phyloP scores from a whole-genome alignment of 2,888 invertebrate genomes.

The Xanthorhoe spadicearia region DNA sequence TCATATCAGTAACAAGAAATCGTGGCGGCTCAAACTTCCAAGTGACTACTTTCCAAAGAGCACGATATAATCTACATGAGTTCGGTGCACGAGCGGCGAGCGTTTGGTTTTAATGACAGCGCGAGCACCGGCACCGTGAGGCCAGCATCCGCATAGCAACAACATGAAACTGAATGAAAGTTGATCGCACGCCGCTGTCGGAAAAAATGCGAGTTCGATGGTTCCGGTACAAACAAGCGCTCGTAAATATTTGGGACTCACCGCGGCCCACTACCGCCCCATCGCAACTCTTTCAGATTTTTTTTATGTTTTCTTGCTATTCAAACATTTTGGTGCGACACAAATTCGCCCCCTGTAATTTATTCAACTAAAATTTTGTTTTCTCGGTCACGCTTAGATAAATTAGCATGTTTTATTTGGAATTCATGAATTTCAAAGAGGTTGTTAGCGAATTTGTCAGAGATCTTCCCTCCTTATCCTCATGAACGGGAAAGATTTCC shows the following conservation, averaged over 20 bases:
- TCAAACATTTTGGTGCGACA: conserved; percentile 46
- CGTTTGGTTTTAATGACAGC: conserved; percentile 77
- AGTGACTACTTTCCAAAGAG: conserved; percentile 78
- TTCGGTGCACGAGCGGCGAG: conserved; percentile 73
- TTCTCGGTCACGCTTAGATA: conserved; percentile 56
- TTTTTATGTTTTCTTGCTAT: conserved; percentile 50
- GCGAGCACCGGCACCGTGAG: conserved; percentile 57
- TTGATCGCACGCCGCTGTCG: conserved; percentile 68
- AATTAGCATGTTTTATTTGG: conserved; percentile 66
- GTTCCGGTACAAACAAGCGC: conserved; percentile 64
- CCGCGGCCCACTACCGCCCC: conserved; percentile 43
- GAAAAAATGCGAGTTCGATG: conserved; percentile 68
- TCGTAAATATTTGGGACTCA: conserved; percentile 66
- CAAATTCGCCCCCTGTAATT: conserved; percentile 54
- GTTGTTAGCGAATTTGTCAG: conserved; percentile 62
- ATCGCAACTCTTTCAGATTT: conserved; percentile 47
- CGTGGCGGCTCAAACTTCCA: conserved; percentile 56
- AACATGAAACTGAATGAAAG: conserved; percentile 81
- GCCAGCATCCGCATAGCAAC: conserved; percentile 83
- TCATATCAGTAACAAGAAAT: conserved; percentile 52
- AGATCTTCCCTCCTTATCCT: conserved; percentile 53
- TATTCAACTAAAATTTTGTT: conserved; percentile 61
- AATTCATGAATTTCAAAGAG: conserved; percentile 65
- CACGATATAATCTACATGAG: conserved; percentile 81
- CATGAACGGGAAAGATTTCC: conserved; percentile 52